Conservation (phyloP, 2,797 vertebrate species). For the Eulemur coronatus region DNA sequence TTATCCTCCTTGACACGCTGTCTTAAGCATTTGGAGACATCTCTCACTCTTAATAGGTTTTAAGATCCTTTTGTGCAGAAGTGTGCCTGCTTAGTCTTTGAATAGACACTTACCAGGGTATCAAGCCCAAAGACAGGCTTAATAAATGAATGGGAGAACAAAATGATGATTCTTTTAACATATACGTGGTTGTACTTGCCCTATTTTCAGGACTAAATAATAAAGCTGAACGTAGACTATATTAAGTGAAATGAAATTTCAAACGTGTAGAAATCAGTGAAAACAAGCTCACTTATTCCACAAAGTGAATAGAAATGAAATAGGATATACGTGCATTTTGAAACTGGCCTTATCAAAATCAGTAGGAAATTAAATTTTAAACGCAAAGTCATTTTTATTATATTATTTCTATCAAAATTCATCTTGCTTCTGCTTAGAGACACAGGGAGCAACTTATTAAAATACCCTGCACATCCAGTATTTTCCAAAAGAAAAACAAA, state of each 20-base stretch:
- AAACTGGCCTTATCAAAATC: constrained; percentile 44
- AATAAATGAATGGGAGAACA: neutral
- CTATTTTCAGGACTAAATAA: neutral
- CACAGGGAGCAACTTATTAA: neutral
- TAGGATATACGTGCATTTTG: fast-evolving
- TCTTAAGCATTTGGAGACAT: neutral
- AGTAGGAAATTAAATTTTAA: constrained; percentile 59
- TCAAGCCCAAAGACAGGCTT: neutral
- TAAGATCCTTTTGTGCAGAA: neutral
- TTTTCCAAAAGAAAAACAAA: neutral
- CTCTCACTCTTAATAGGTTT: neutral
- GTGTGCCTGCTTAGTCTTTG: neutral
- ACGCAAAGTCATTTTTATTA: neutral
- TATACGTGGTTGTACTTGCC: neutral
- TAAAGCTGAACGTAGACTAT: neutral
- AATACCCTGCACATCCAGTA: neutral
- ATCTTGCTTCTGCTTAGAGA: constrained; percentile 19
- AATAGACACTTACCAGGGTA: neutral
- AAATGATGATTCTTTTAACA: neutral
- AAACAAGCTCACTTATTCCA: neutral
- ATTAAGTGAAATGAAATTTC: neutral
- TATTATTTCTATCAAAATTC: neutral
- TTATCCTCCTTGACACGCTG: neutral
- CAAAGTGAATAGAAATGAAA: neutral
- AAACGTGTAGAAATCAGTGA: neutral